Conservation (phyloP, 2,113 vertebrate genomes). For the Anarrhichthys ocellatus region DNA sequence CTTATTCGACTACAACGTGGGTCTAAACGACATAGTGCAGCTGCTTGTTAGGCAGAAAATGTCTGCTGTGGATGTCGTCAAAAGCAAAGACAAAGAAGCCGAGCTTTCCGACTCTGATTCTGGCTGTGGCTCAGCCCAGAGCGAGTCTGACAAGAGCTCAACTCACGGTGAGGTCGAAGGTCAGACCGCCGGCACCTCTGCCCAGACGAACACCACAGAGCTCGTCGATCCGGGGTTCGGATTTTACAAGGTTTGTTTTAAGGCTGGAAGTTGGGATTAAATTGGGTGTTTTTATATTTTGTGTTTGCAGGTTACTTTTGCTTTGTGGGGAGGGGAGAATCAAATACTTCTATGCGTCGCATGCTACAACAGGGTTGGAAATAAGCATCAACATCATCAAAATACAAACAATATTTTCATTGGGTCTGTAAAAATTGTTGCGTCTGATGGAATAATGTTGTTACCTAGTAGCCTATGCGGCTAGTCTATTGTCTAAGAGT, state of each 20-base stretch:
- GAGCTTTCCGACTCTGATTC: slow-evolving; percentile 96
- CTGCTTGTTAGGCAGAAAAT: slow-evolving; percentile 89
- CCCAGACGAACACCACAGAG: slow-evolving; percentile 51
- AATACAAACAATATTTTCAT: no score
- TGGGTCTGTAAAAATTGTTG: no score
- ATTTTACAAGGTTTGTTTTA: slow-evolving; percentile 88
- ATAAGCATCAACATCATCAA: not conserved
- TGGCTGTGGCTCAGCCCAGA: slow-evolving; percentile 92
- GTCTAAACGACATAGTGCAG: slow-evolving; percentile 95
- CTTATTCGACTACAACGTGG: slow-evolving; percentile 94
- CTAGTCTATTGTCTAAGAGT: no score
- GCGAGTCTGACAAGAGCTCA: slow-evolving; percentile 94
- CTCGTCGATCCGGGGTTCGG: slow-evolving; percentile 86
- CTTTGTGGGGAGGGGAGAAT: not conserved
- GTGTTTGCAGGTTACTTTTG: not conserved
- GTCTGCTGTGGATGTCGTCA: slow-evolving; percentile 56
- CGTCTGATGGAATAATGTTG: no score
- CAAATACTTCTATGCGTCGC: not conserved
- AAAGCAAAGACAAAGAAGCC: slow-evolving; percentile 88
- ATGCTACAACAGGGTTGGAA: not conserved
- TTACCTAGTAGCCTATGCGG: no score
- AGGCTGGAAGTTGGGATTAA: not conserved
- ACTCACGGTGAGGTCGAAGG: slow-evolving; percentile 87
- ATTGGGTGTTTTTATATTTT: not conserved
- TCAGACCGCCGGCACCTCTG: slow-evolving; percentile 83